Percentiles rank a stretch among this genome's conserved stretches.
Evolutionary conservation across 1,140 invertebrate species (phyloP).

Genomic region (Papilio glaucus): DNA sequence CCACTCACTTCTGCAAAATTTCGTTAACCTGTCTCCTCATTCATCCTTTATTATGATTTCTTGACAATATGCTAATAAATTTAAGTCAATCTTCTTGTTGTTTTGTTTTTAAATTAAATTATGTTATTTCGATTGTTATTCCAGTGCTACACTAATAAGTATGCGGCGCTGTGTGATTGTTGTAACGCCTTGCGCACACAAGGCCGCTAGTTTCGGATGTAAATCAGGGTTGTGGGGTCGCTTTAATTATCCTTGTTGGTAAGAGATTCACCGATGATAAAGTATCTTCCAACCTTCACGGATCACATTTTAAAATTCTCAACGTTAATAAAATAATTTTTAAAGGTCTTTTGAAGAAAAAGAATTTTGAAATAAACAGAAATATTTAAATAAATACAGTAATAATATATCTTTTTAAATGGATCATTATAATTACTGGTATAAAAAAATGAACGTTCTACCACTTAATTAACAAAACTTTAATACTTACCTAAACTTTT

Average conservation of each 20-base stretch:
- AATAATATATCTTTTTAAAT: neutral
- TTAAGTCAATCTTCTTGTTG: too few relatives aligned
- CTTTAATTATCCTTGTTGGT: slow-evolving; percentile 32
- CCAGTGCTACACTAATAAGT: slow-evolving; percentile 37
- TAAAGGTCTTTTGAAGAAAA: neutral
- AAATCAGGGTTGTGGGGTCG: slow-evolving; percentile 38
- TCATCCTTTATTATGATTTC: too few relatives aligned
- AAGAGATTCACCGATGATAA: slow-evolving; percentile 8
- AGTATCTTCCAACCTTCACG: slow-evolving; percentile 6
- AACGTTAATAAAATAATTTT: neutral
- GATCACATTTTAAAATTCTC: slow-evolving; percentile 1
- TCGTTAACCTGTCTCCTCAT: too few relatives aligned
- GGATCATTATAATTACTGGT: too few relatives aligned
- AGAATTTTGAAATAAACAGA: neutral
- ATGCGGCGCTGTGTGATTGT: slow-evolving; percentile 34
- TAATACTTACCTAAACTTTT: too few relatives aligned
- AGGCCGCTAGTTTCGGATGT: slow-evolving; percentile 43
- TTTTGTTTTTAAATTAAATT: neutral
- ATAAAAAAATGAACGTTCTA: too few relatives aligned
- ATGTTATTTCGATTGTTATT: neutral
- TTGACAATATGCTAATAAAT: too few relatives aligned
- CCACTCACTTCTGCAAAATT: too few relatives aligned
- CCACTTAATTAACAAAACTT: too few relatives aligned
- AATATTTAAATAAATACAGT: neutral
- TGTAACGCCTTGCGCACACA: slow-evolving; percentile 44